These are phyloP conservation scores for Pegoplata infirma DNA, from an alignment of 2,888 invertebrate species.

Conservation along the genomic window DNA sequence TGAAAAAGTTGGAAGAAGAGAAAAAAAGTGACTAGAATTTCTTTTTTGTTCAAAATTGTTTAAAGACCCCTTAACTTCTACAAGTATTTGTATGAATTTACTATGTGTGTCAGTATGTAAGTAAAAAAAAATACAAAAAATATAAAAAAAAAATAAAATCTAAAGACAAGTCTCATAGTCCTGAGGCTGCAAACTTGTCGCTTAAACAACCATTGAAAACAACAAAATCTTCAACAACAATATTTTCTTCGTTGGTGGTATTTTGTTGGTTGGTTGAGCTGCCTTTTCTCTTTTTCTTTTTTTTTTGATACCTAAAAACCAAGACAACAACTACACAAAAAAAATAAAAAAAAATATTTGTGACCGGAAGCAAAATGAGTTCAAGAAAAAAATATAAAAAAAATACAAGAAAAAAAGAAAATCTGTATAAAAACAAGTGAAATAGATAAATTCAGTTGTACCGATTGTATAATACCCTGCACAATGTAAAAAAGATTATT, in stretches of 20 bases:
- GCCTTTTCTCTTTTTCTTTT: neutral
- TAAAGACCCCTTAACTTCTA: neutral
- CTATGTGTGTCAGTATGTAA: neutral
- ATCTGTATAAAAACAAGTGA: constrained; percentile 19
- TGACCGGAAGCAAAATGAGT: constrained; percentile 54
- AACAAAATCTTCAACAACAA: constrained; percentile 51
- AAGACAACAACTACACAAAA: constrained; percentile 11
- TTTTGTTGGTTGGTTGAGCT: neutral
- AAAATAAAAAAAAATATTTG: constrained; percentile 47
- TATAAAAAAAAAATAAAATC: neutral
- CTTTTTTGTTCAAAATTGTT: neutral
- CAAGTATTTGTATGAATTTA: neutral
- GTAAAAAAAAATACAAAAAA: neutral
- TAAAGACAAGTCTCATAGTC: constrained; percentile 42
- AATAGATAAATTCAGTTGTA: too few species aligned
- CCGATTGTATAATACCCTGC: too few species aligned
- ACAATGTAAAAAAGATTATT: too few species aligned
- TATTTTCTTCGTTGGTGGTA: neutral
- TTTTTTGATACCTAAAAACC: constrained; percentile 6
- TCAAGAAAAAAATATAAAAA: constrained; percentile 21
- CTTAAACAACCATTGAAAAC: constrained; percentile 53
- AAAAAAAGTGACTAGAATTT: neutral
- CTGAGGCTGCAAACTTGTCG: constrained; percentile 57
- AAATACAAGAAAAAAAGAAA: neutral
- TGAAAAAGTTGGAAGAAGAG: neutral